Evolutionary conservation across 2,888 invertebrate species (phyloP), one percentile per base, ranked within the genome.

Genomic region (Eupelmus urozonus): DNA sequence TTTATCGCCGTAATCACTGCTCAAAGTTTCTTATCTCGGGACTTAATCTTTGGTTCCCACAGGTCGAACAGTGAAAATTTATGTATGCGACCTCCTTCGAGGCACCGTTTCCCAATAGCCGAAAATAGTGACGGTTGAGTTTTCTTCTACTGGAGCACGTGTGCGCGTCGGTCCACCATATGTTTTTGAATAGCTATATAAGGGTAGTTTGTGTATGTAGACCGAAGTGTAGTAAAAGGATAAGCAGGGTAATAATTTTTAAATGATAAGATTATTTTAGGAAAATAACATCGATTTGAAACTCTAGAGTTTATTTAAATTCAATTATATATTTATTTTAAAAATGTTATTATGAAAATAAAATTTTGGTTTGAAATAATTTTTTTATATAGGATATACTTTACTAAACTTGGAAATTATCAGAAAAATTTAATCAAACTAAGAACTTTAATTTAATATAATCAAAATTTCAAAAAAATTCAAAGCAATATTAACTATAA

Each of bases 11-110:
- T 71, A 60, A 71, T 71, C 60, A 51, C 60, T 51, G 34, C 60
- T 23, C 34, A 20, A 57, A 62, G 40, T 40, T 51, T 3, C 18
- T 34, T 75, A 67, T 67, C 67, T 75, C 3, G 13, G 9, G 20
- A 40, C 27, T 51, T 9, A 25, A 75, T 75, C 74, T 67, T 75
- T 13, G 23, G 67, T 67, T 67, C 27, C 59, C 67, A 67, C 40
- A 40, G 40, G n/a, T 67, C 29, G 18, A 20, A 53, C 18, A 53
- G 3, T 53, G 5, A 18, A 20, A 53, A 53, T 53, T 34, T 45
- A 45, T 45, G 45, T 13, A 34, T 34, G 9, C 16, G 25, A 13
- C 23, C 51, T 51, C 65, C 65, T 49, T 45, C 18, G 29, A 65
- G 29, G 23, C 16, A 51, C 51, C 18, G 20, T 7, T 53, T 66